A percentile compares a stretch with the other conserved stretches of the same genome.
Evolutionary conservation across 2,113 vertebrate genomes (phyloP).

Genomic region (Rhadina sibilatrix): DNA sequence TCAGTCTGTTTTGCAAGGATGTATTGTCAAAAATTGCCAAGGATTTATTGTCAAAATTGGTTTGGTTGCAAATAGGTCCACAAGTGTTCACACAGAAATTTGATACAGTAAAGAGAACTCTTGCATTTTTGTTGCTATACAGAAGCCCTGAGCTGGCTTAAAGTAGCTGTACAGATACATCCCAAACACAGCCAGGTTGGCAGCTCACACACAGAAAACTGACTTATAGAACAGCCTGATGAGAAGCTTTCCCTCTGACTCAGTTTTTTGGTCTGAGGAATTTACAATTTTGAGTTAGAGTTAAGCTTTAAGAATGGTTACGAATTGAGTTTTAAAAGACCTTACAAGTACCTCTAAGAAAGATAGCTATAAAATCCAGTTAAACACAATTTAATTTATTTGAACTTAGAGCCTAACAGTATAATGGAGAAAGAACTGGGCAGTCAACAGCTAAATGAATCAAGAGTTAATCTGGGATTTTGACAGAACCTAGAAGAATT

Average conservation of each 20-base stretch:
- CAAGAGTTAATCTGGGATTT: background rate
- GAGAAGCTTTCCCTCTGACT: background rate
- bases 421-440: background rate
- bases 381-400: background rate
- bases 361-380: background rate
- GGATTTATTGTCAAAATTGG: background rate
- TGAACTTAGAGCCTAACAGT: background rate
- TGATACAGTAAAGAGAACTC: background rate
- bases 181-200: background rate
- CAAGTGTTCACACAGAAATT: background rate
- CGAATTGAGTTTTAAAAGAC: background rate
- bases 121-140: background rate
- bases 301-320: background rate
- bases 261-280: background rate
- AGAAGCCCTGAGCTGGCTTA: background rate
- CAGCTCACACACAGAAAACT: background rate
- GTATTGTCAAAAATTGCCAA: background rate
- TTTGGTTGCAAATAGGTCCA: background rate
- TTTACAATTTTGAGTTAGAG: background rate
- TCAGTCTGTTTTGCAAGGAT: background rate
- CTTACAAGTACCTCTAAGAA: background rate
- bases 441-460: background rate
- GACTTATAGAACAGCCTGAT: background rate
- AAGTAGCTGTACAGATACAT: background rate
- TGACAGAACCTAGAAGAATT: background rate